phyloP scores from a whole-genome alignment of 2,888 invertebrate genomes.

The Antheraea yamamai region DNA sequence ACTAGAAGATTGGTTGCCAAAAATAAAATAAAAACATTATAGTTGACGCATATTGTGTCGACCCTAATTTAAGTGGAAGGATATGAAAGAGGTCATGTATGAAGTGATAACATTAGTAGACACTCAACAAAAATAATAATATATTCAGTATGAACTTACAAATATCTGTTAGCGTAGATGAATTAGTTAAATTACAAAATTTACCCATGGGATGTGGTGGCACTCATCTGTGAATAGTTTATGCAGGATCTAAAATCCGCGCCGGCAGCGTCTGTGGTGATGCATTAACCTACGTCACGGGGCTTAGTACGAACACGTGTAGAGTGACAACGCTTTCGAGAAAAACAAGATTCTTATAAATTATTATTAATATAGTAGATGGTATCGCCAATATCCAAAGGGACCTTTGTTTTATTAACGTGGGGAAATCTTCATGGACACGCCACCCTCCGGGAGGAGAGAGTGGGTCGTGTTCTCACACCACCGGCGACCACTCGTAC shows the following conservation, averaged over 20 bases:
- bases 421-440: too few species aligned
- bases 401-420: too few species aligned
- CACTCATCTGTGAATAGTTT: slow-evolving; percentile 65
- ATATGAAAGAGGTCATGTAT: neutral
- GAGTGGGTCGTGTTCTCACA: too few species aligned
- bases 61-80: too few species aligned
- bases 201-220: slow-evolving; percentile 5
- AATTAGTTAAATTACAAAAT: slow-evolving; percentile 8
- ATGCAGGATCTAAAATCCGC: slow-evolving; percentile 65
- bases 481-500: too few species aligned
- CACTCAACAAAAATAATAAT: neutral
- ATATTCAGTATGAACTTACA: neutral
- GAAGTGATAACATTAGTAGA: neutral
- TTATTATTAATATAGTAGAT: too few species aligned
- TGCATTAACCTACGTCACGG: slow-evolving; percentile 70
- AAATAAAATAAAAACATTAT: too few species aligned
- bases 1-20: too few species aligned
- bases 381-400: too few species aligned
- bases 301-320: slow-evolving; percentile 54
- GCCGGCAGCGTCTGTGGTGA: slow-evolving; percentile 44
- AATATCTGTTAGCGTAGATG: neutral
- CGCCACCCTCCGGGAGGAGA: too few species aligned
- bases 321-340: slow-evolving; percentile 31
- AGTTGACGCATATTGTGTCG: too few species aligned
- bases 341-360: neutral